phyloP scores from a whole-genome alignment of 1,140 invertebrate species.

The Cylas formicarius region DNA sequence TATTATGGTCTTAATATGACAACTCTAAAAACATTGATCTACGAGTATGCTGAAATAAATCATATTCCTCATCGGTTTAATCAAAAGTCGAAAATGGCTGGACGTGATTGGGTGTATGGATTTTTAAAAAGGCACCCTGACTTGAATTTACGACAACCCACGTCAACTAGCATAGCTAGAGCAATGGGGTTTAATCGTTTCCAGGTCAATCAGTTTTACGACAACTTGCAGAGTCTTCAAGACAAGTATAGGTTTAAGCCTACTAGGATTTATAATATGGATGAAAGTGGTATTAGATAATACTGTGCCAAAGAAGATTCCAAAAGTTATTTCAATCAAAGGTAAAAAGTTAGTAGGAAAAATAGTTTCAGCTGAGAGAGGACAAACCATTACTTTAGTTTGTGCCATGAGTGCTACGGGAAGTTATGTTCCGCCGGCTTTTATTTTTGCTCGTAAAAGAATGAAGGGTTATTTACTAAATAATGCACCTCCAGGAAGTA shows the following conservation, averaged over 20 bases:
- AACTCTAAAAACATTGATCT: no score
- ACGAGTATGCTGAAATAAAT: no score
- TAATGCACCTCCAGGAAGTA: constrained; percentile 15
- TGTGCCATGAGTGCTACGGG: constrained; percentile 35
- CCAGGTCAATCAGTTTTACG: constrained; percentile 20
- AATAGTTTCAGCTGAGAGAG: constrained; percentile 30
- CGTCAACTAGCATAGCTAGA: constrained; percentile 17
- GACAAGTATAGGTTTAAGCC: constrained; percentile 24
- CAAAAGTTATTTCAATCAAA: constrained; percentile 35
- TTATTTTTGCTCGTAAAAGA: constrained; percentile 21
- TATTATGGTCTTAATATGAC: no score
- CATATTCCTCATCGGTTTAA: no score
- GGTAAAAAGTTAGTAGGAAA: constrained; percentile 35
- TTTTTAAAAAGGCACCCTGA: no score
- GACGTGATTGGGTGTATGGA: constrained; percentile 5
- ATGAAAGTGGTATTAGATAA: constrained; percentile 32
- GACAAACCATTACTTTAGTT: constrained; percentile 19
- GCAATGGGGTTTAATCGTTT: constrained; percentile 21
- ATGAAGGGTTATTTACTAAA: constrained; percentile 17
- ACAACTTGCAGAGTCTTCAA: constrained; percentile 18
- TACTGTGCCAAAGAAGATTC: constrained; percentile 41
- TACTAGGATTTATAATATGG: constrained; percentile 36
- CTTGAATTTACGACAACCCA: constrained; percentile 11
- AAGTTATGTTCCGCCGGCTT: constrained; percentile 21
- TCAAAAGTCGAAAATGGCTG: no score